Evolutionary conservation across 2,888 invertebrate genomes (phyloP), one percentile per base, ranked within the genome.

Genomic region (Dicyrtoma fusca): DNA sequence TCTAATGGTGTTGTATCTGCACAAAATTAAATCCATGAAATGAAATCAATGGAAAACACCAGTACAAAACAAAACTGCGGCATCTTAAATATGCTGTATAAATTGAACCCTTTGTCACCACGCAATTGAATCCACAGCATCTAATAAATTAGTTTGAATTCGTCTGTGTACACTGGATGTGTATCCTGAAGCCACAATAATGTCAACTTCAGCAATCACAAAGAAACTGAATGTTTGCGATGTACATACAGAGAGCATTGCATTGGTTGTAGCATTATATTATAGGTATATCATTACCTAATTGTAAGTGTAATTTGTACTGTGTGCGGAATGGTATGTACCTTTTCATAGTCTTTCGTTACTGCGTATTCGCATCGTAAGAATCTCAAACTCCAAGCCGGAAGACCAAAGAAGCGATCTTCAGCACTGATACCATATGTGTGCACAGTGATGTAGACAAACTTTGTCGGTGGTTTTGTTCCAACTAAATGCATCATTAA

Each of bases 321-420:
- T n/a, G n/a, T n/a, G n/a, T n/a, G n/a, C n/a, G n/a, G n/a, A n/a
- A n/a, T n/a, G n/a, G n/a, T n/a, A n/a, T n/a, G n/a, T n/a, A n/a
- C n/a, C n/a, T n/a, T n/a, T n/a, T n/a, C n/a, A n/a, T n/a, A n/a
- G n/a, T n/a, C n/a, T n/a, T n/a, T n/a, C n/a, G n/a, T n/a, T n/a
- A n/a, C n/a, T 34, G 3, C 34, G 34, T 34, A 34, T 34, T 34
- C 34, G 34, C 34, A 34, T 34, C 34, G 34, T 5, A 26, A 64
- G 49, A 47, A 14, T 47, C 49, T 64, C 21, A 64, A 14, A 25
- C 6, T 63, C 23, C 44, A 64, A 64, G 47, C 64, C 64, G 64
- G 64, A 64, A 64, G 49, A 49, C 47, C 64, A 26, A 64, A 64
- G n/a, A n/a, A n/a, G 49, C 49, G 49, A 49, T 19, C 64, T 64